Conservation (phyloP, 2,888 invertebrate species). For the Catocala fraxini region DNA sequence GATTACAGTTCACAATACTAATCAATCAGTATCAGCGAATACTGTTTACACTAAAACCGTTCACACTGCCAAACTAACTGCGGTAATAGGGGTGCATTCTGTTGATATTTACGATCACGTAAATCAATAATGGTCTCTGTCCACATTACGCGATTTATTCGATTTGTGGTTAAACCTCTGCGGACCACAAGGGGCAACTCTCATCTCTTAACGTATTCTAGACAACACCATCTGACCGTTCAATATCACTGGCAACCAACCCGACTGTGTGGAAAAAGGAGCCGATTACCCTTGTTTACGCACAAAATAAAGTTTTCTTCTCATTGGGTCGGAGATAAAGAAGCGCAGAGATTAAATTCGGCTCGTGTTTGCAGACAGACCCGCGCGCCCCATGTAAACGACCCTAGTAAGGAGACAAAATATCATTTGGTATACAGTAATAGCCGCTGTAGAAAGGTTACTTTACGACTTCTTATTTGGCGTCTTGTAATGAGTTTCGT, state of each 20-base stretch:
- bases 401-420: constrained; percentile 77
- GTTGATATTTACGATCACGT: constrained; percentile 60
- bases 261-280: constrained; percentile 72
- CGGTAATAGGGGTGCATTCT: constrained; percentile 46
- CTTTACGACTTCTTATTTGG: constrained; percentile 84
- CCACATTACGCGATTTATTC: constrained; percentile 62
- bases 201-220: constrained; percentile 73
- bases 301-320: constrained; percentile 84
- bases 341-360: constrained; percentile 81
- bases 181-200: constrained; percentile 45
- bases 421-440: constrained; percentile 85
- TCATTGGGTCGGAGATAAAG: constrained; percentile 79
- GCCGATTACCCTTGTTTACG: constrained; percentile 82
- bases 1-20: constrained; percentile 24
- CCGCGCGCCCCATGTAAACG: constrained; percentile 77
- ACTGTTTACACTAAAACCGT: constrained; percentile 38
- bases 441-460: constrained; percentile 78
- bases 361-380: constrained; percentile 75
- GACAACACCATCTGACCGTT: constrained; percentile 72
- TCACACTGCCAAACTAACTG: constrained; percentile 38
- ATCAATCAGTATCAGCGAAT: constrained; percentile 22
- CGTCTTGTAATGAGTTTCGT: constrained; percentile 83
- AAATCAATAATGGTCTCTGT: constrained; percentile 57
- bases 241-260: constrained; percentile 70
- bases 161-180: constrained; percentile 58